Base-by-base conservation (phyloP, 1,140 invertebrate species). In the Platorchestia sp. region DNA sequence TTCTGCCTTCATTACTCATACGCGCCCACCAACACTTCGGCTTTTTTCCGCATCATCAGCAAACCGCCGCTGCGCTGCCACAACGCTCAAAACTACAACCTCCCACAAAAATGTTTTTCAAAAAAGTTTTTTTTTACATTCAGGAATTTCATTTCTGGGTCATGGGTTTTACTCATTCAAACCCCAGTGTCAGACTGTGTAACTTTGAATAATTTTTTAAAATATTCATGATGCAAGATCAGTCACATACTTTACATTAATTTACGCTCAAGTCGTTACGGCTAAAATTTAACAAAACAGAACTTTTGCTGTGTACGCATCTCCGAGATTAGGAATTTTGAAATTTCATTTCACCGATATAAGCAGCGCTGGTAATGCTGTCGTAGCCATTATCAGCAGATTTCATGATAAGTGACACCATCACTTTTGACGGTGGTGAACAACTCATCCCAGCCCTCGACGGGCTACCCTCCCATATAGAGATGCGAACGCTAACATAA, bases 21-120 rank as follows among this genome's bases (percentile, higher is more conserved):
- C 91, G 91, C 91, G 45, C 91, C 91, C 43, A 47, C 91, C 91
- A 93, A 93, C 91, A 93, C 43, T 93, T 93, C 91, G 91, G 7
- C 45, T 93, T 93, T 75, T 93, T 93, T 93, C 44, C 45, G 91
- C 91, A 93, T 93, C 91, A 93, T 93, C 91, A 93, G 91, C 91
- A 93, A 75, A 75, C 59, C 59, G 59, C 59, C 59, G 59, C 59
- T 19, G 59, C 10, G 59, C 59, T 75, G 59, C 59, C 59, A 14
- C 59, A 75, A 10, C 59, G 59, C 59, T 75, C 59, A 75, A 75
- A 75, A 75, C 59, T 75, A 75, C 59, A 75, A 36, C 59, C 59
- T 75, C 59, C 59, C 59, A 75, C 59, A 36, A 75, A 22, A 75
- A 75, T 75, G 59, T 27, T 75, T 75, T 75, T 75, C 59, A 75